phyloP scores from a whole-genome alignment of 2,888 invertebrate species.

The Anthophora plumipes region DNA sequence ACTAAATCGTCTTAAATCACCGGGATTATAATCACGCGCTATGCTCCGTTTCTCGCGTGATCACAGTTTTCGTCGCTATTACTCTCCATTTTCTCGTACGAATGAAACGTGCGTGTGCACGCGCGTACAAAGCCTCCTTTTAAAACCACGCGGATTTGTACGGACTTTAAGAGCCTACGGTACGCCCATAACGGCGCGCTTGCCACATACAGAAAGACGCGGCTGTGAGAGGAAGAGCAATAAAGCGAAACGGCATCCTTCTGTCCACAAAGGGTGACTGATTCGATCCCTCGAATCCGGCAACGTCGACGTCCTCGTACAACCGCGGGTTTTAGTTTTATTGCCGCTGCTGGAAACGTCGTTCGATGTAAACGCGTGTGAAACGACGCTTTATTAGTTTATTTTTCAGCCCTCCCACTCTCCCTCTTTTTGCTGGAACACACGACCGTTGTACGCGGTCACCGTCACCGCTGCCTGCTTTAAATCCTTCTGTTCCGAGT shows the following conservation, averaged over 20 bases:
- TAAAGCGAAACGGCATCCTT: conserved; percentile 63
- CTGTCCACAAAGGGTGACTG: conserved; percentile 73
- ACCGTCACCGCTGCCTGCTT: conserved; percentile 29
- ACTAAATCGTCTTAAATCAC: conserved; percentile 34
- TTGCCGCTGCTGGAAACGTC: conserved; percentile 55
- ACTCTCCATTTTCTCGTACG: conserved; percentile 48
- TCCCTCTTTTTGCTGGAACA: conserved; percentile 6
- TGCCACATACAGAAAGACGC: conserved; percentile 47
- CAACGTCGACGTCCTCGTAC: conserved; percentile 52
- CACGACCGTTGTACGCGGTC: conserved; percentile 44
- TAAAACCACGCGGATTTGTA: conserved; percentile 62
- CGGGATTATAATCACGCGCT: conserved; percentile 45
- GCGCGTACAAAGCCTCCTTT: conserved; percentile 55
- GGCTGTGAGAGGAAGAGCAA: conserved; percentile 60
- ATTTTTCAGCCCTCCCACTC: conserved; percentile 71
- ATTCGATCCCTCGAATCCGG: conserved; percentile 69
- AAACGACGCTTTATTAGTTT: conserved; percentile 77
- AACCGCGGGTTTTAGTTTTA: conserved; percentile 65
- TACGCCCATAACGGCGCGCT: conserved; percentile 58
- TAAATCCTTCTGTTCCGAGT: conserved; percentile 57
- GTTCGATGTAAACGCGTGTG: conserved; percentile 68
- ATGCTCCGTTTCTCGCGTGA: conserved; percentile 38
- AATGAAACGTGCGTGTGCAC: conserved; percentile 17
- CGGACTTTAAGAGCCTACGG: conserved; percentile 56
- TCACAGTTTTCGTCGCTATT: conserved; percentile 58